Evolutionary conservation across 2,888 invertebrate genomes (phyloP), one percentile per base, ranked within the genome.

Genomic region (Cartodere bifasciata): DNA sequence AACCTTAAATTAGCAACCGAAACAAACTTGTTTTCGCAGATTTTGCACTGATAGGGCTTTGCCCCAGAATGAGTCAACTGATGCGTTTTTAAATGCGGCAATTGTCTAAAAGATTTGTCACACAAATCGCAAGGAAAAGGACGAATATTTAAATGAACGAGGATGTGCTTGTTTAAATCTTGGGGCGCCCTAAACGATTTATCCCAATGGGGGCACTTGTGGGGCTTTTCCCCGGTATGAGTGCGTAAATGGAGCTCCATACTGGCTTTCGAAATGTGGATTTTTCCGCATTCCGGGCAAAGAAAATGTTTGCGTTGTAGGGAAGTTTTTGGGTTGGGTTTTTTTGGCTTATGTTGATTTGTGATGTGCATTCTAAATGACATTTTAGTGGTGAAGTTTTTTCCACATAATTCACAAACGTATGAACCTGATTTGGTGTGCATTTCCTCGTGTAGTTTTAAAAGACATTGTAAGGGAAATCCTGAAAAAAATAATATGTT

Each of bases 121-220:
- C 33, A 33, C 3, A 23, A 13, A 10, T 33, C 15, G 14, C 33
- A 33, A 14, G 28, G 14, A 16, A 17, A 17, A 10, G 23, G 28
- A 11, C 16, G 28, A 11, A 22, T 16, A 4, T 20, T 12, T 11
- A 20, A 21, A 16, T 73, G 24, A 9, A 23, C 11, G 5, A 9
- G 6, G 9, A 23, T 23, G 11, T 23, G 24, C 6, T 7, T 5
- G 6, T 12, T 6, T 9, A 9, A 23, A 11, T 6, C 6, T 7
- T 12, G 7, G 24, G 6, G 5, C 10, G 5, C 6, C 11, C 9
- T 6, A 11, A 23, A 23, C 6, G 24, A 7, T n/a, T n/a, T 23
- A 7, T 7, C 6, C 9, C 24, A 23, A 7, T 9, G 9, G 7
- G 7, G 9, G 10, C 24, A 23, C 11, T 7, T n/a, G 24, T 23